Percentiles rank a stretch among this genome's conserved stretches.
phyloP scores from a whole-genome alignment of 2,113 vertebrate species.

The Micronycteris hirsuta region DNA sequence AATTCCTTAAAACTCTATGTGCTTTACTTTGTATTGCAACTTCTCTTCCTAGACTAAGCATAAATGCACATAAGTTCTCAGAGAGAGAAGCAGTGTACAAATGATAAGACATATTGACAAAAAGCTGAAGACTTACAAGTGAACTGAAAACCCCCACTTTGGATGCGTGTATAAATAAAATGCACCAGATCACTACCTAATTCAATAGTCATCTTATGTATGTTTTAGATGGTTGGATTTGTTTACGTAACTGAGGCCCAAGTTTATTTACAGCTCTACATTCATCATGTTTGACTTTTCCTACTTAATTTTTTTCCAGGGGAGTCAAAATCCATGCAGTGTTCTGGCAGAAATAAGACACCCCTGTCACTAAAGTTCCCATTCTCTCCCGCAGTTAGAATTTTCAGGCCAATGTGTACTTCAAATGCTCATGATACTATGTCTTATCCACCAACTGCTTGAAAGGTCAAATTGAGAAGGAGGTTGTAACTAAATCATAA shows the following conservation, averaged over 20 bases:
- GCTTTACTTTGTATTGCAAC: neutral
- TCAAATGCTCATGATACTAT: neutral
- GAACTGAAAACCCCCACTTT: neutral
- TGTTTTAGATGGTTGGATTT: neutral
- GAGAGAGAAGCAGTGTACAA: neutral
- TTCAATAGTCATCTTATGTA: neutral
- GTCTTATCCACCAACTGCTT: neutral
- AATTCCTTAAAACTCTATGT: neutral
- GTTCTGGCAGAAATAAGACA: neutral
- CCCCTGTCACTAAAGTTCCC: neutral
- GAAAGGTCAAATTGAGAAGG: neutral
- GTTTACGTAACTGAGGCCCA: neutral
- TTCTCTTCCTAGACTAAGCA: neutral
- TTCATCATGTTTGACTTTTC: neutral
- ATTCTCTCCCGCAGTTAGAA: neutral
- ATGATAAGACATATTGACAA: neutral
- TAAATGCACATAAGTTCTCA: neutral
- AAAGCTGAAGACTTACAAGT: neutral
- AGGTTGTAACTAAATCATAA: neutral
- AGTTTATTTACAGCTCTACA: neutral
- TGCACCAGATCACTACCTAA: neutral
- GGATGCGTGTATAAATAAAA: neutral
- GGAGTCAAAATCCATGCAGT: neutral
- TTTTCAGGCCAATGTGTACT: neutral
- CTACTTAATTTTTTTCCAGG: constrained; percentile 30